Evolutionary conservation across 2,113 vertebrate genomes (phyloP).

Genomic region (Myrmecobius fasciatus): DNA sequence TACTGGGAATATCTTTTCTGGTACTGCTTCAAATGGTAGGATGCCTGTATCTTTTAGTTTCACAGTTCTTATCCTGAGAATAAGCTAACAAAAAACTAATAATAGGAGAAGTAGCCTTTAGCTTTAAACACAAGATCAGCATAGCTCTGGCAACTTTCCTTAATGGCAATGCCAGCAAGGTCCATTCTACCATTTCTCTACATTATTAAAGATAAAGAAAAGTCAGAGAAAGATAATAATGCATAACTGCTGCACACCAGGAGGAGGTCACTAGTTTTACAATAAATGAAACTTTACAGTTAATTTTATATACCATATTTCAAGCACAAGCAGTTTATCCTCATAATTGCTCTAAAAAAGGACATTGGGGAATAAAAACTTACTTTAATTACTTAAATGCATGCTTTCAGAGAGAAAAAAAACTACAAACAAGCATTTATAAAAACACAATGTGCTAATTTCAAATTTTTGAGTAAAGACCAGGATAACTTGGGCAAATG

Average conservation of each 20-base stretch:
- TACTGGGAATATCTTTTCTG: background rate
- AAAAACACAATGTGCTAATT: background rate
- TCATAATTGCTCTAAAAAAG: background rate
- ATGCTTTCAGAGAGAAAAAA: constrained; percentile 5
- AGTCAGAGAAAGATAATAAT: background rate
- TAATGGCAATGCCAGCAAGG: background rate
- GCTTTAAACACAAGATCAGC: background rate
- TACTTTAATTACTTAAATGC: background rate
- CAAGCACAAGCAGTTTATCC: background rate
- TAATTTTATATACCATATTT: background rate
- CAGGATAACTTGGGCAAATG: background rate
- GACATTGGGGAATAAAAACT: background rate
- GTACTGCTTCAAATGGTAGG: background rate
- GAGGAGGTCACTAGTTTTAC: background rate
- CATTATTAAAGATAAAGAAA: background rate
- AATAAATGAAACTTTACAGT: background rate
- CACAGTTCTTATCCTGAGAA: background rate
- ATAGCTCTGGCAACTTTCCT: background rate
- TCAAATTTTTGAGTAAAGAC: background rate
- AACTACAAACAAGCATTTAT: background rate
- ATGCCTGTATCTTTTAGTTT: background rate
- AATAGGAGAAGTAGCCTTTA: background rate
- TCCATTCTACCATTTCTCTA: background rate
- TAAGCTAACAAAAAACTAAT: background rate
- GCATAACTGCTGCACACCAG: background rate